Conservation (phyloP, 1,140 invertebrate species). For the Apis dorsata region DNA sequence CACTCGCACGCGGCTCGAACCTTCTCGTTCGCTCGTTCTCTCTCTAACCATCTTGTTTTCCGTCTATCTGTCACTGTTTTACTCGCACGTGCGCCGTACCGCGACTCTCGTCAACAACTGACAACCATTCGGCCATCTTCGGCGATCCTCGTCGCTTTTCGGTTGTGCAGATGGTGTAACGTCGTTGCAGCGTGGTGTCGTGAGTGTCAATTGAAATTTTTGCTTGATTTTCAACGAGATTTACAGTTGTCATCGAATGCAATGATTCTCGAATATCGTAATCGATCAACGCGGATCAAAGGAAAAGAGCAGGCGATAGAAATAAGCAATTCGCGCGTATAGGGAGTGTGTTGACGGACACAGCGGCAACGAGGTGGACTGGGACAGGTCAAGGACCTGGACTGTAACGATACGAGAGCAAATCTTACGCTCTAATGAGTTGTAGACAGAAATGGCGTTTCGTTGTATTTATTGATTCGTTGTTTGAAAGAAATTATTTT, state of each 20-base stretch:
- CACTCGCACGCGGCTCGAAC: conserved; percentile 6
- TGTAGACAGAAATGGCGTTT: conserved; percentile 21
- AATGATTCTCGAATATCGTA: not conserved
- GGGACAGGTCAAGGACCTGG: conserved; percentile 60
- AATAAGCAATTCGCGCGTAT: too few species aligned
- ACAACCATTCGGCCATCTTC: conserved; percentile 48
- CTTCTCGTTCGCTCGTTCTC: not conserved
- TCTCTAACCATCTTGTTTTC: not conserved
- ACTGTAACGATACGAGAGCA: conserved; percentile 51
- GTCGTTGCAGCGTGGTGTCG: conserved; percentile 38
- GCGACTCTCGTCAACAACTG: conserved; percentile 45
- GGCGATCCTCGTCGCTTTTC: conserved; percentile 51
- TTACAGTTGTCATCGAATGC: not conserved
- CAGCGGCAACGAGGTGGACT: conserved; percentile 29
- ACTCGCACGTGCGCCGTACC: conserved; percentile 69
- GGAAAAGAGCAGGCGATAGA: not conserved
- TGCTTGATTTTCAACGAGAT: not conserved
- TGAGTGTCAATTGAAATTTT: conserved; percentile 49
- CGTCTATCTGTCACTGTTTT: conserved; percentile 4
- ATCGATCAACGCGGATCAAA: not conserved
- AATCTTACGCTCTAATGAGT: conserved; percentile 44
- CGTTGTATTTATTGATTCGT: conserved; percentile 37
- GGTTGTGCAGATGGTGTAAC: conserved; percentile 25
- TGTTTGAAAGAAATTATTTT: not conserved
- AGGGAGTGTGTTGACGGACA: conserved; percentile 29